These are phyloP conservation scores for Coregonus sp. DNA, from an alignment of 2,797 vertebrate genomes.

Conservation along the genomic window DNA sequence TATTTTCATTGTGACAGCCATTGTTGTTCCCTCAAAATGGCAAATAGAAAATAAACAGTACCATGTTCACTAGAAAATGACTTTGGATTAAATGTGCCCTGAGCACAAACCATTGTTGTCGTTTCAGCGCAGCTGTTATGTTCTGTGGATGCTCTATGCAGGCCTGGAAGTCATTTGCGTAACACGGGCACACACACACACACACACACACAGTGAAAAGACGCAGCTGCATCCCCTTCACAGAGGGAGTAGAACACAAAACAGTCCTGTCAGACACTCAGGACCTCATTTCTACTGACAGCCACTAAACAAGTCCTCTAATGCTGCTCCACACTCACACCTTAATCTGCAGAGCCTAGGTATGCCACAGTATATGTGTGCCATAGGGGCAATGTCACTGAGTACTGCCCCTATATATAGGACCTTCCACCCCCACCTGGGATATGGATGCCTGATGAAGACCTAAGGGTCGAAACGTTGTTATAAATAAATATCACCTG, in stretches of 20 bases:
- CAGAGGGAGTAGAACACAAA: slow-evolving; percentile 24
- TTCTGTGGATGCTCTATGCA: slow-evolving; percentile 26
- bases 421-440: too few relatives aligned
- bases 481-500: too few relatives aligned
- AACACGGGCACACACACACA: slow-evolving; percentile 22
- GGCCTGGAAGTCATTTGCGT: slow-evolving; percentile 43
- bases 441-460: too few relatives aligned
- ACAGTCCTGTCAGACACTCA: slow-evolving; percentile 15
- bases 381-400: background rate
- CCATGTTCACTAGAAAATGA: slow-evolving; percentile 33
- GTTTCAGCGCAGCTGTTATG: slow-evolving; percentile 53
- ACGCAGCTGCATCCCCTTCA: slow-evolving; percentile 26
- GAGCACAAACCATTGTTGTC: slow-evolving; percentile 46
- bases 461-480: too few relatives aligned
- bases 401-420: too few relatives aligned
- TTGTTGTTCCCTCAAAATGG: slow-evolving; percentile 21
- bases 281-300: slow-evolving; percentile 11
- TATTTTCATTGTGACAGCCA: background rate
- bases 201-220: slow-evolving; percentile 22
- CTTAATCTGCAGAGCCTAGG: background rate
- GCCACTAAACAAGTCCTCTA: slow-evolving; percentile 9
- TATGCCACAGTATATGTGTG: background rate
- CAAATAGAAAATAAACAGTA: slow-evolving; percentile 8
- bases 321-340: background rate
- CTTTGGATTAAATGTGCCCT: slow-evolving; percentile 36